Percentiles rank a stretch among this genome's conserved stretches.
phyloP scores from a whole-genome alignment of 1,140 invertebrate species.

The Drosophila yakuba region DNA sequence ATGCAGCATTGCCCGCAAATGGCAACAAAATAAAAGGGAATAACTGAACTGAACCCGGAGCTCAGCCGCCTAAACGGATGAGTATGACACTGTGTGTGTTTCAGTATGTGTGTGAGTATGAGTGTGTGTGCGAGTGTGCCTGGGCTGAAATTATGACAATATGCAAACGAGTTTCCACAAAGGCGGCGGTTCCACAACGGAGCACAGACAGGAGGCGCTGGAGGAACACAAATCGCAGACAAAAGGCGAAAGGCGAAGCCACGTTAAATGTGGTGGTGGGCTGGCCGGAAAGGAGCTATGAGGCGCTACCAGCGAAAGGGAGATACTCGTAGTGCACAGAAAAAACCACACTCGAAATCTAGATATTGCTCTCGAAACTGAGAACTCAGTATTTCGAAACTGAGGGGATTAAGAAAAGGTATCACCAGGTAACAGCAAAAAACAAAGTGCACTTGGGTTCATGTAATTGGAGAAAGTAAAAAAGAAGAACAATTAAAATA shows the following conservation, averaged over 20 bases:
- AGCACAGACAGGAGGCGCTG: conserved; percentile 62
- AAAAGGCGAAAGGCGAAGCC: conserved; percentile 66
- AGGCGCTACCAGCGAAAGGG: conserved; percentile 48
- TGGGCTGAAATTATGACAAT: conserved; percentile 79
- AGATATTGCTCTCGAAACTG: background rate
- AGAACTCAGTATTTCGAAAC: background rate
- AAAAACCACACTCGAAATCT: conserved; percentile 10
- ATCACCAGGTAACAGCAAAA: background rate
- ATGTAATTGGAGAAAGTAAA: too few species aligned
- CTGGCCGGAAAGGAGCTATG: conserved; percentile 25
- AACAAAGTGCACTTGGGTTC: background rate
- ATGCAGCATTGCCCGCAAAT: conserved; percentile 79
- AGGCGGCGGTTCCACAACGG: conserved; percentile 18
- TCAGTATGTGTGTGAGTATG: conserved; percentile 12
- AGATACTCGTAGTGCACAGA: conserved; percentile 8
- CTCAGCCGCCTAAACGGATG: conserved; percentile 67
- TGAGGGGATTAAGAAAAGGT: background rate
- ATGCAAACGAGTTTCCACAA: conserved; percentile 81
- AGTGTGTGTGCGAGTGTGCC: conserved; percentile 2
- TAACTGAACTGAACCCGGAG: conserved; percentile 37
- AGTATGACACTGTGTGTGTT: conserved; percentile 10
- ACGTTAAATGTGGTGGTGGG: conserved; percentile 34
- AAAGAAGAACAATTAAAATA: too few species aligned
- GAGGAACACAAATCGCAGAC: conserved; percentile 70
- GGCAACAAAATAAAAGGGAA: conserved; percentile 65